These are phyloP conservation scores for Thysanoteuthis rhombus DNA, from an alignment of 2,888 invertebrate species.

Conservation along the genomic window DNA sequence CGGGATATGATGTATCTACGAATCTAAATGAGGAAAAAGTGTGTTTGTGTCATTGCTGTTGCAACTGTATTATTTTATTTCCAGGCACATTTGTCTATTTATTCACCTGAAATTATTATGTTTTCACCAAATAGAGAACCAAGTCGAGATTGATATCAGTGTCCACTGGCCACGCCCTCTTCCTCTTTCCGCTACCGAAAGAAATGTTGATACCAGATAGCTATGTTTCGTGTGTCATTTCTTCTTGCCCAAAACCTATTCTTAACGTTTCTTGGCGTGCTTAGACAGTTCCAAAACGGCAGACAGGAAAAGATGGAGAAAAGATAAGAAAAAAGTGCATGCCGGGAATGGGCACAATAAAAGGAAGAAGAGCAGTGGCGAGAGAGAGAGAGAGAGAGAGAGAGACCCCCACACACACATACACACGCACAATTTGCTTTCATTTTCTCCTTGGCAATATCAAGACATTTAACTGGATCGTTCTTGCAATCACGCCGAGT, in stretches of 20 bases:
- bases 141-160: neutral
- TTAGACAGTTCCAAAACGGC: neutral
- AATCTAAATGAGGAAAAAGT: too few relatives aligned
- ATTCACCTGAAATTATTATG: neutral
- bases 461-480: neutral
- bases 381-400: too few relatives aligned
- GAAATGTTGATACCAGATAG: neutral
- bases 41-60: too few relatives aligned
- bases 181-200: neutral
- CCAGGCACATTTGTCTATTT: neutral
- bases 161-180: neutral
- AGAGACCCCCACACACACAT: too few relatives aligned
- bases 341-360: too few relatives aligned
- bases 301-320: neutral
- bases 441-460: neutral
- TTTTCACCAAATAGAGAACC: neutral
- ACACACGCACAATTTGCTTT: neutral
- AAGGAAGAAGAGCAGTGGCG: too few relatives aligned
- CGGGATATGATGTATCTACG: too few relatives aligned
- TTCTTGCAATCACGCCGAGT: neutral
- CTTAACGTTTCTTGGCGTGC: neutral
- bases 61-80: too few relatives aligned
- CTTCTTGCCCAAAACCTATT: neutral
- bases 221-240: neutral
- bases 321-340: neutral